Evolutionary conservation across 2,797 vertebrate genomes (phyloP).

Genomic region (Fratercula arctica): DNA sequence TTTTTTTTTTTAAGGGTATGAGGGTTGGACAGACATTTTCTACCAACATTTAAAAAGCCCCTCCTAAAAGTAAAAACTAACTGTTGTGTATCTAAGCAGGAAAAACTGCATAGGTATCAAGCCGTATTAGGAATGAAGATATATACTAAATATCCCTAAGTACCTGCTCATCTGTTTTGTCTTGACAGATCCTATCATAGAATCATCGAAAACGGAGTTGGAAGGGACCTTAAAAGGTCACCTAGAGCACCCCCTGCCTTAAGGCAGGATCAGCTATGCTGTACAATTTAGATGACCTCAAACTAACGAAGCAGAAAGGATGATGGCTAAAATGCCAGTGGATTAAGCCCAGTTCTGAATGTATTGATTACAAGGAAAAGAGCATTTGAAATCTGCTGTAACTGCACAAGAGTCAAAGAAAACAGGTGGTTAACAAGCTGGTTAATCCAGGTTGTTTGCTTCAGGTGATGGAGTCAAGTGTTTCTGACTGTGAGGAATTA

Average conservation of each 20-base stretch:
- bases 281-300: conserved; percentile 42
- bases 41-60: not conserved
- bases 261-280: conserved; percentile 55
- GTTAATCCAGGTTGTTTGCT: conserved; percentile 62
- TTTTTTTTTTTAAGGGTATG: not conserved
- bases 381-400: conserved; percentile 51
- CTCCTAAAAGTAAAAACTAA: not conserved
- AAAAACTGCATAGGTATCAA: conserved; percentile 1
- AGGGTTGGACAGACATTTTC: not conserved
- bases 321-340: conserved; percentile 53
- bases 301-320: conserved; percentile 57
- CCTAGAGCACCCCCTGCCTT: conserved; percentile 27
- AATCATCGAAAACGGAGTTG: not conserved
- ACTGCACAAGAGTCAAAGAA: conserved; percentile 53
- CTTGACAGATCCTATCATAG: not conserved
- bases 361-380: conserved; percentile 57
- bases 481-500: conserved; percentile 62
- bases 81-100: not conserved
- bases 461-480: conserved; percentile 62
- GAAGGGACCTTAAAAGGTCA: conserved; percentile 56
- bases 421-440: conserved; percentile 64
- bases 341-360: conserved; percentile 55
- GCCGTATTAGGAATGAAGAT: not conserved
- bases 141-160: not conserved
- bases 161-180: not conserved